Evolutionary conservation across 1,140 invertebrate genomes (phyloP).

Genomic region (Musca domestica): DNA sequence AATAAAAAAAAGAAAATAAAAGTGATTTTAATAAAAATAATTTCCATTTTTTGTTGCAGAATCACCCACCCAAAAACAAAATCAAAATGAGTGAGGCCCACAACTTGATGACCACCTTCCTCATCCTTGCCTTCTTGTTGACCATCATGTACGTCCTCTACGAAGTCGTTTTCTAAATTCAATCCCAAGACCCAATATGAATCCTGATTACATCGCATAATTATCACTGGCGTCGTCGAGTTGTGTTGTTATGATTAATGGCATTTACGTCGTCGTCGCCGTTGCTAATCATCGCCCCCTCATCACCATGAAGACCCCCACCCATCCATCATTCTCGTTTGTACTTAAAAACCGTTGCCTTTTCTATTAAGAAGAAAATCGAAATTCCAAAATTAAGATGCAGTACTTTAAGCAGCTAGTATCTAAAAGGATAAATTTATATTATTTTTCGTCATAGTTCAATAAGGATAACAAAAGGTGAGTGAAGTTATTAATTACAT

Average conservation of each 20-base stretch:
- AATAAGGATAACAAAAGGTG: conserved; percentile 15
- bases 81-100: conserved; percentile 51
- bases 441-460: neutral
- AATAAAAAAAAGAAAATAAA: no score
- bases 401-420: conserved; percentile 12
- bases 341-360: neutral
- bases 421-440: neutral
- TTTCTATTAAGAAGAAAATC: conserved; percentile 7
- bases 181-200: neutral
- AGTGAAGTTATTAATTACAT: neutral
- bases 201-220: no score
- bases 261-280: neutral
- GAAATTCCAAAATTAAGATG: conserved; percentile 14
- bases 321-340: no score
- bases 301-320: no score
- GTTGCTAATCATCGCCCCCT: neutral
- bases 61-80: conserved; percentile 29
- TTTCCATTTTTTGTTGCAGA: neutral
- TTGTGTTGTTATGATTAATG: neutral
- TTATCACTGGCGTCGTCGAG: no score
- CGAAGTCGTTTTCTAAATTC: conserved; percentile 49
- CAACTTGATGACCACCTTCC: conserved; percentile 52
- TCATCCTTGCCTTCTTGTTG: conserved; percentile 47
- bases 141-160: conserved; percentile 49
- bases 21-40: no score